A percentile compares a stretch with the other conserved stretches of the same genome.
Conservation (phyloP, 2,113 vertebrate genomes). For the Seriola rivoliana region DNA sequence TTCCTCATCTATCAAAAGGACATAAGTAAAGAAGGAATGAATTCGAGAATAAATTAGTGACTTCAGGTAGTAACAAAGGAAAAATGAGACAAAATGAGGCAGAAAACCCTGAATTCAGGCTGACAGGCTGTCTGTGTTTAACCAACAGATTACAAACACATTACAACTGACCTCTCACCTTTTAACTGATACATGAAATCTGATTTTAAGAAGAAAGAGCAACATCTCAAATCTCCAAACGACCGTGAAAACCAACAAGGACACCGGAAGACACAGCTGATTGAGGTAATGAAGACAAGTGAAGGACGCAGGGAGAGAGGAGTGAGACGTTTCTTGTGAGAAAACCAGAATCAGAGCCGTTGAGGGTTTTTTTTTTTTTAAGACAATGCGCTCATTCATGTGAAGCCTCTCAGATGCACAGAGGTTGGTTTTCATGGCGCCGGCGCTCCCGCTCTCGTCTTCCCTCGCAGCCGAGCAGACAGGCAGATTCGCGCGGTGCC, state of each 20-base stretch:
- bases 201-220: no score
- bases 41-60: no score
- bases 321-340: conserved; percentile 43
- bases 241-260: neutral
- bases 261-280: neutral
- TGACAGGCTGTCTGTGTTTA: no score
- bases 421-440: no score
- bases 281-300: neutral
- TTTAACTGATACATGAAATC: no score
- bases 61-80: no score
- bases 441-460: neutral
- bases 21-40: no score
- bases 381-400: conserved; percentile 57
- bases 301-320: neutral
- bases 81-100: no score
- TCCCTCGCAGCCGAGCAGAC: conserved; percentile 31
- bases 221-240: neutral
- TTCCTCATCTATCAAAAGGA: no score
- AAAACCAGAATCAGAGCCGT: neutral
- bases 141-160: no score
- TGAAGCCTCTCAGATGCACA: neutral
- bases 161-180: no score
- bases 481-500: conserved; percentile 26
- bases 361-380: neutral
- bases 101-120: no score